Conservation (phyloP, 1,140 invertebrate genomes). For the Euwallacea similis region DNA sequence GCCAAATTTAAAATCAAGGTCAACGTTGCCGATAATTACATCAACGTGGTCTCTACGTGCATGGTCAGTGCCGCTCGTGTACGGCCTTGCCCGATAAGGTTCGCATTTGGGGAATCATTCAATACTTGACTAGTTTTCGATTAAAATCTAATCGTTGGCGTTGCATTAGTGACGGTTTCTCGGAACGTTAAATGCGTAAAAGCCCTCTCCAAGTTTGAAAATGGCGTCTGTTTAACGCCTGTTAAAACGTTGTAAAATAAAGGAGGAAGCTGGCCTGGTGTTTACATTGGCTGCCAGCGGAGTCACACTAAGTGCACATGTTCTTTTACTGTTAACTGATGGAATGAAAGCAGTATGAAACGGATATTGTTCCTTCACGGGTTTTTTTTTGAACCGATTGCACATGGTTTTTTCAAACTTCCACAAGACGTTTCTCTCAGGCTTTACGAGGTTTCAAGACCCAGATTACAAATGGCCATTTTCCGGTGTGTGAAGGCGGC, state of each 20-base stretch:
- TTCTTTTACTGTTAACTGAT: conserved; percentile 4
- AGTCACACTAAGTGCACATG: conserved; percentile 6
- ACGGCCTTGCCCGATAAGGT: no score
- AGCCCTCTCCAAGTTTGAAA: no score
- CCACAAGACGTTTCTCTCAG: not conserved
- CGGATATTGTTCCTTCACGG: not conserved
- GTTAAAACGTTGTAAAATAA: not conserved
- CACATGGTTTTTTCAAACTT: not conserved
- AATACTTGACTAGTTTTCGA: no score
- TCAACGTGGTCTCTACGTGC: no score
- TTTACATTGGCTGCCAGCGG: not conserved
- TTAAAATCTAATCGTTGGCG: no score
- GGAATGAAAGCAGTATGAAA: not conserved
- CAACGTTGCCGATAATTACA: no score
- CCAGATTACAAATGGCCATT: not conserved
- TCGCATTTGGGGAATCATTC: no score
- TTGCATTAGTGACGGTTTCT: no score
- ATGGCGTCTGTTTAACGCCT: no score
- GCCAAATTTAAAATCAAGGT: no score
- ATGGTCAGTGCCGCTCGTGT: no score
- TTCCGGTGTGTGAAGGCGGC: not conserved
- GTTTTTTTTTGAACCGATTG: not conserved
- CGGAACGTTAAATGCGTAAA: no score
- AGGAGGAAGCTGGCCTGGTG: not conserved
- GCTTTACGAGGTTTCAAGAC: not conserved